These are phyloP conservation scores for Akabosia matsudoensis DNA, from an alignment of 1,140 invertebrate species.

Conservation along the genomic window DNA sequence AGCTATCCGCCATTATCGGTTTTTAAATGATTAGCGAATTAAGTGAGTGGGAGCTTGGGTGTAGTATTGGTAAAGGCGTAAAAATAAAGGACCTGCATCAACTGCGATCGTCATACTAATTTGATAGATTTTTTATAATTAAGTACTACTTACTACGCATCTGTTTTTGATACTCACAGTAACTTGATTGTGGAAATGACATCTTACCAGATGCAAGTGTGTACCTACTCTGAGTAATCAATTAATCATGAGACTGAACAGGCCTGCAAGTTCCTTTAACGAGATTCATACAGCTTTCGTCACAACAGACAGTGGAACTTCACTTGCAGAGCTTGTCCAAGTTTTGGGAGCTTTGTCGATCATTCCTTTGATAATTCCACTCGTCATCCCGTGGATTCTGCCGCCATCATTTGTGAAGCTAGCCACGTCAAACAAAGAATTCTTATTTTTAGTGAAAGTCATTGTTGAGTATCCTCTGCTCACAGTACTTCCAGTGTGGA, in stretches of 20 bases:
- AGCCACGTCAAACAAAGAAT: neutral
- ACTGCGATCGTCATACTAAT: too few relatives aligned
- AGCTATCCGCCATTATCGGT: too few relatives aligned
- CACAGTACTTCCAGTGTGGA: constrained; percentile 21
- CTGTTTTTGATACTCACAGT: too few relatives aligned
- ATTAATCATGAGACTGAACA: neutral
- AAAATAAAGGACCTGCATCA: too few relatives aligned
- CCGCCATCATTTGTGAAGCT: constrained; percentile 28
- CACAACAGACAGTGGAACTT: constrained; percentile 39
- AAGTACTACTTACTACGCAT: too few relatives aligned
- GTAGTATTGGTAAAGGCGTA: too few relatives aligned
- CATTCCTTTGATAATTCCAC: constrained; percentile 30
- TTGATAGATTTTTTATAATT: too few relatives aligned
- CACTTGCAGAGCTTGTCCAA: constrained; percentile 31
- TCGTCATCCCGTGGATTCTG: constrained; percentile 42
- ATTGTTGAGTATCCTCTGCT: constrained; percentile 41
- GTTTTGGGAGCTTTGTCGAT: constrained; percentile 37
- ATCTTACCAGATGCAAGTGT: neutral
- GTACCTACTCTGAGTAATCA: too few relatives aligned
- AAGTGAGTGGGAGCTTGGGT: too few relatives aligned
- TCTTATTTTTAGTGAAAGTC: constrained; percentile 25
- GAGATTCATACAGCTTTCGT: constrained; percentile 32
- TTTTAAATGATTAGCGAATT: too few relatives aligned
- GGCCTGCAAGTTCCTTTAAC: neutral
- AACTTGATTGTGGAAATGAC: too few relatives aligned